Percentiles rank a stretch among this genome's conserved stretches.
Conservation (phyloP, 1,140 invertebrate genomes). For the Drosophila leontia region DNA sequence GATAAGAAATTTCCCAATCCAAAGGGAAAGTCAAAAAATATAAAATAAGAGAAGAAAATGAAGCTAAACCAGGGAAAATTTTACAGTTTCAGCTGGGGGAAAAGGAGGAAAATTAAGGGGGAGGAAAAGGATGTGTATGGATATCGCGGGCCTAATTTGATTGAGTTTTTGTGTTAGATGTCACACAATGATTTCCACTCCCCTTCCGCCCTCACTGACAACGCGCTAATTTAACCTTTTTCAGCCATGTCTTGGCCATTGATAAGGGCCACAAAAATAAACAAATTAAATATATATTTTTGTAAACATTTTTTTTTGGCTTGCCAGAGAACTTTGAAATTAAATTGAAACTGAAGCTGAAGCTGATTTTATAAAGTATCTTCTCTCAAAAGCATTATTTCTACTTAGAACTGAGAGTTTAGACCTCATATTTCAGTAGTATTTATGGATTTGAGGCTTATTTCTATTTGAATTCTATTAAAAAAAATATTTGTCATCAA, state of each 20-base stretch:
- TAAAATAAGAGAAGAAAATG: constrained; percentile 15
- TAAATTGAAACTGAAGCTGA: not conserved
- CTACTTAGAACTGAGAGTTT: not conserved
- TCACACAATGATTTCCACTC: constrained; percentile 26
- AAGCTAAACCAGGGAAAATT: constrained; percentile 44
- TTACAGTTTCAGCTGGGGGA: constrained; percentile 36
- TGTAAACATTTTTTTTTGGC: not conserved
- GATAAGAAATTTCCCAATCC: constrained; percentile 41
- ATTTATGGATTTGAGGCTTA: not conserved
- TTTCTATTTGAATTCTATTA: not conserved
- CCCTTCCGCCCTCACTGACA: constrained; percentile 8
- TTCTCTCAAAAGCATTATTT: not conserved
- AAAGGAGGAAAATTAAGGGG: constrained; percentile 9
- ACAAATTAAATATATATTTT: not conserved
- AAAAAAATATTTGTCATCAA: not conserved
- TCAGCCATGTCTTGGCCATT: not conserved
- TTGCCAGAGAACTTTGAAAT: not conserved
- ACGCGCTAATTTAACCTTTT: constrained; percentile 43
- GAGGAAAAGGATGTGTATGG: not conserved
- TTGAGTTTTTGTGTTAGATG: constrained; percentile 76
- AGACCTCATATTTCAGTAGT: too few species aligned
- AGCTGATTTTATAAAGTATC: not conserved
- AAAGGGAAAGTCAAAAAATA: constrained; percentile 23
- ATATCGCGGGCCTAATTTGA: constrained; percentile 63
- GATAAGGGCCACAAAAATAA: not conserved